Evolutionary conservation across 2,888 invertebrate species (phyloP).

Genomic region (Ptilodon capucinus): DNA sequence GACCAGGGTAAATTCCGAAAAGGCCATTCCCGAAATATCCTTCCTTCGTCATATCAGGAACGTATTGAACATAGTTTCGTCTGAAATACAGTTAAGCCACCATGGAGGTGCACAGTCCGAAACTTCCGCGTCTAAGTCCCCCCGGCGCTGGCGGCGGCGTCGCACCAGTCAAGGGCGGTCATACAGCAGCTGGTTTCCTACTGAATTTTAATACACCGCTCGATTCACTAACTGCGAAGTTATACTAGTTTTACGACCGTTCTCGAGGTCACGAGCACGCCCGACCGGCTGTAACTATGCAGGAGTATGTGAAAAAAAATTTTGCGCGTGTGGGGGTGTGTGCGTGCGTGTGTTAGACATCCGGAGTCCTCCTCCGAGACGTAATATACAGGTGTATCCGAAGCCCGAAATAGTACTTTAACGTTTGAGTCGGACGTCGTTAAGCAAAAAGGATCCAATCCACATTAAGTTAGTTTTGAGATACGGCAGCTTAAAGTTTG

Average conservation of each 20-base stretch:
- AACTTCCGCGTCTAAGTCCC: background rate
- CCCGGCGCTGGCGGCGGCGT: slow-evolving; percentile 13
- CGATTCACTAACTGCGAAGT: slow-evolving; percentile 56
- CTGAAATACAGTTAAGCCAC: background rate
- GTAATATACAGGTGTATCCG: background rate
- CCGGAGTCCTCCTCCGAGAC: background rate
- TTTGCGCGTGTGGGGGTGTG: background rate
- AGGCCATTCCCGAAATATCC: no score
- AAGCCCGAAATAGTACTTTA: no score
- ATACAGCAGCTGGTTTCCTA: slow-evolving; percentile 63
- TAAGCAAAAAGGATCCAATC: no score
- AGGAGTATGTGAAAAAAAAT: slow-evolving; percentile 13
- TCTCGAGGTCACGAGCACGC: slow-evolving; percentile 54
- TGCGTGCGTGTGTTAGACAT: background rate
- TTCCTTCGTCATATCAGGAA: no score
- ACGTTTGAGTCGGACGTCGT: no score
- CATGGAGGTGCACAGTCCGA: background rate
- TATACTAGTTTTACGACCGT: slow-evolving; percentile 59
- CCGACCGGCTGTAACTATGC: slow-evolving; percentile 37
- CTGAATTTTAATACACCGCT: slow-evolving; percentile 62
- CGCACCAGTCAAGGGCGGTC: slow-evolving; percentile 74
- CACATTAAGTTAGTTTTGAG: no score
- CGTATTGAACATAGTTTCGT: no score
- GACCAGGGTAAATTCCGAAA: no score
- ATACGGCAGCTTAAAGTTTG: no score